Evolutionary conservation across 2,113 vertebrate species (phyloP).

Genomic region (Seriola quinqueradiata): DNA sequence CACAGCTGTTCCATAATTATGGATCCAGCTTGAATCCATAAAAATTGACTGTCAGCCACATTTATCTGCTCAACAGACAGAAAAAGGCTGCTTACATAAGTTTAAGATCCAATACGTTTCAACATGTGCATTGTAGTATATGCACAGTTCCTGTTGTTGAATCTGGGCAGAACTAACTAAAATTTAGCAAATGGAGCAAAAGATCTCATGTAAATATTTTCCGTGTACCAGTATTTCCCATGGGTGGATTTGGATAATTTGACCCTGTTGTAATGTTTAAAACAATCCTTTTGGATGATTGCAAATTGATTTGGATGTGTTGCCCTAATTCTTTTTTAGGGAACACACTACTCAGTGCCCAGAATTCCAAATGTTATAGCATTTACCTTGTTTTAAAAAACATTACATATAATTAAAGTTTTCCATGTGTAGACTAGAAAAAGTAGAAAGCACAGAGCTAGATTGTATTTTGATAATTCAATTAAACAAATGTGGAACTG

Average conservation of each 20-base stretch:
- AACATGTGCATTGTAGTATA: neutral
- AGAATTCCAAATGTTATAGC: too few relatives aligned
- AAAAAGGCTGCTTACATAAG: too few relatives aligned
- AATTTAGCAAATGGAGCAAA: neutral
- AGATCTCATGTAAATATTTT: neutral
- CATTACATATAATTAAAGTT: neutral
- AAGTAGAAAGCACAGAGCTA: neutral
- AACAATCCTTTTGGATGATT: too few relatives aligned
- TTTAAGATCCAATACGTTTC: neutral
- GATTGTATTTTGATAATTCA: neutral
- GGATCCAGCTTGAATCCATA: neutral
- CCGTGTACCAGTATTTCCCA: neutral
- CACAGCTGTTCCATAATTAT: neutral
- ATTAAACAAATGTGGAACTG: neutral
- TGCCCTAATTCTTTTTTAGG: too few relatives aligned
- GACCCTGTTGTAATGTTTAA: neutral
- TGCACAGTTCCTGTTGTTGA: neutral
- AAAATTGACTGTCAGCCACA: neutral
- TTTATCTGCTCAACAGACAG: too few relatives aligned
- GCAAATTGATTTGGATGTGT: too few relatives aligned
- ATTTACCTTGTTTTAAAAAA: neutral
- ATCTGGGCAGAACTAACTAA: neutral
- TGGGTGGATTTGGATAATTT: neutral
- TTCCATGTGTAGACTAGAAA: neutral
- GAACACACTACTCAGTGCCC: too few relatives aligned